phyloP scores from a whole-genome alignment of 1,140 invertebrate species.

The Argopecten irradians region DNA sequence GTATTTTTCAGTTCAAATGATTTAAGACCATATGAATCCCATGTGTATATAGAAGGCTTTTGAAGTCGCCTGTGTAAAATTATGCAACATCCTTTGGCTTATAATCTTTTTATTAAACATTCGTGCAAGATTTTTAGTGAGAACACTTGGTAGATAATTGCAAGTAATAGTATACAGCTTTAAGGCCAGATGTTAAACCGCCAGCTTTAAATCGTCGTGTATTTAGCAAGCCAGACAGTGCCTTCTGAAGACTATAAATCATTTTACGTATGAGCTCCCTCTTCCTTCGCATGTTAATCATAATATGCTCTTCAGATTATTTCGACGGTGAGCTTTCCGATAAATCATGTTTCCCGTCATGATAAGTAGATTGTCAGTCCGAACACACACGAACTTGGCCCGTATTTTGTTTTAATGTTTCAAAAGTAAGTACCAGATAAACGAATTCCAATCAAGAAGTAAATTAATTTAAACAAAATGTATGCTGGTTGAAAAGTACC shows the following conservation, averaged over 20 bases:
- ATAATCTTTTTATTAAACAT: conserved; percentile 24
- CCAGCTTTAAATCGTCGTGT: background rate
- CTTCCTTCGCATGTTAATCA: conserved; percentile 21
- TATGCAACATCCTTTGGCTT: conserved; percentile 21
- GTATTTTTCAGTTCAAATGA: conserved; percentile 22
- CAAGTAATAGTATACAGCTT: background rate
- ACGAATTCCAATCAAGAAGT: conserved; percentile 7
- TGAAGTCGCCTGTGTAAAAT: conserved; percentile 9
- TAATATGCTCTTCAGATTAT: conserved; percentile 23
- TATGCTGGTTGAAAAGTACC: background rate
- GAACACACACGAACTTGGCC: background rate
- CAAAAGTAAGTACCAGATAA: background rate
- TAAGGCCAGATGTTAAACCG: conserved; percentile 20
- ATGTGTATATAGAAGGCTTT: conserved; percentile 15
- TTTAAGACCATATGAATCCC: conserved; percentile 21
- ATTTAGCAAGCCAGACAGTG: conserved; percentile 13
- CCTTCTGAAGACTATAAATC: background rate
- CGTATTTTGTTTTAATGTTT: conserved; percentile 19
- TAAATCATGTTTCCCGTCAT: conserved; percentile 7
- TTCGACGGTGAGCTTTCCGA: conserved; percentile 14
- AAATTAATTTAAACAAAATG: conserved; percentile 2
- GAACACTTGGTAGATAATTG: conserved; percentile 17
- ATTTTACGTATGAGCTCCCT: conserved; percentile 21
- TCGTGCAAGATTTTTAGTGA: conserved; percentile 17
- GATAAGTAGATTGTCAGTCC: conserved; percentile 12